Base-by-base conservation (phyloP, 2,888 invertebrate species). In the Euplexia lucipara region DNA sequence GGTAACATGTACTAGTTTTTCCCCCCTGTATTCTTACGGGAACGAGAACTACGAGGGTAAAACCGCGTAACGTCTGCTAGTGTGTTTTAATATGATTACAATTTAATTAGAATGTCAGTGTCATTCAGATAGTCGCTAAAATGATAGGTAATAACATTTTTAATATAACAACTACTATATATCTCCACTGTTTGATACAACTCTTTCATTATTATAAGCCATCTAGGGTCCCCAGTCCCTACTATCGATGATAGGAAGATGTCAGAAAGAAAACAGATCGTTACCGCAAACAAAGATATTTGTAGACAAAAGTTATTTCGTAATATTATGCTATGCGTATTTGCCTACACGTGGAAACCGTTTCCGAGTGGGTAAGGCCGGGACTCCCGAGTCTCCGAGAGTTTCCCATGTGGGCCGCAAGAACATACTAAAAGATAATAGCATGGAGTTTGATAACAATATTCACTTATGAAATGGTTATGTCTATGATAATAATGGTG, bases 391-490 rank as follows among this genome's bases (percentile, higher is more conserved):
- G n/a, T n/a, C n/a, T n/a, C n/a, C n/a, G n/a, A n/a, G n/a, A 5
- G n/a, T 16, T 10, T 54, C 70, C 51, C 56, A 42, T 37, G 70
- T 45, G 70, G 9, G 16, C n/a, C 35, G 30, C 41, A 10, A 22
- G 14, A 18, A 4, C 18, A 20, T 70, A 57, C 39, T 56, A 22
- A 41, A 49, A 35, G 14, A 14, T 56, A 68, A 49, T 49, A 39
- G 26, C 20, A 6, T 37, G 18, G 22, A 41, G 45, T 49, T 60
- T 44, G 32, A 49, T 49, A 54, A 53, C 61, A 42, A 22, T 70
- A 39, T 44, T 69, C 51, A 62, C 41, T 47, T 44, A 39, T 18
- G 30, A 39, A 18, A 56, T 47, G 42, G 53, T 68, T 53, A 48
- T 60, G n/a, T 12, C 6, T 26, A 52, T 14, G 22, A 22, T 67